A percentile compares a stretch with the other conserved stretches of the same genome.
phyloP scores from a whole-genome alignment of 2,888 invertebrate species.

The Caenorhabditis uteleia region DNA sequence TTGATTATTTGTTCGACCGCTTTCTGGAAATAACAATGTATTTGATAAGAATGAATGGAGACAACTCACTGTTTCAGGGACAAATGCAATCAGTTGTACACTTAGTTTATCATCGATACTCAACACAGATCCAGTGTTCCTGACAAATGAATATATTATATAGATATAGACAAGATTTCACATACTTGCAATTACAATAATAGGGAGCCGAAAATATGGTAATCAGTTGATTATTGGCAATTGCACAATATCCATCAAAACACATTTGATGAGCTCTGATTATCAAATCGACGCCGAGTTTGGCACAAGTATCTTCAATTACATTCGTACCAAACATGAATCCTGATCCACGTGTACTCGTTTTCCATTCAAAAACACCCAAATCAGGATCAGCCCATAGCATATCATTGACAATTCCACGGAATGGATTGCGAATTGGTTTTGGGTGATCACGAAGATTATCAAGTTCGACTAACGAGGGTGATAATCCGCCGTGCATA shows the following conservation, averaged over 20 bases:
- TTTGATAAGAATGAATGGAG: not conserved
- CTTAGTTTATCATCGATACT: slow-evolving; percentile 33
- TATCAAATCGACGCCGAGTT: slow-evolving; percentile 48
- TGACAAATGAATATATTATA: not conserved
- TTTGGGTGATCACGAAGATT: slow-evolving; percentile 31
- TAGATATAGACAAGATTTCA: not conserved
- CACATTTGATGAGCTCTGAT: slow-evolving; percentile 54
- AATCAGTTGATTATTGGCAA: slow-evolving; percentile 40
- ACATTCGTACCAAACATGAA: slow-evolving; percentile 49
- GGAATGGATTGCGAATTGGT: slow-evolving; percentile 40
- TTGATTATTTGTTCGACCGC: slow-evolving; percentile 16
- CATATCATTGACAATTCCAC: slow-evolving; percentile 58
- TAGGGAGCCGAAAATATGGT: slow-evolving; percentile 55
- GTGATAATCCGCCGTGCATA: slow-evolving; percentile 59
- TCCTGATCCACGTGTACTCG: slow-evolving; percentile 54
- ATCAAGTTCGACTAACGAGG: slow-evolving; percentile 43
- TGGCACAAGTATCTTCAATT: slow-evolving; percentile 41
- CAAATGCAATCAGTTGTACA: slow-evolving; percentile 46
- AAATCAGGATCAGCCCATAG: slow-evolving; percentile 55
- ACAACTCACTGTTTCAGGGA: slow-evolving; percentile 40
- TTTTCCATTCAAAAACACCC: slow-evolving; percentile 47
- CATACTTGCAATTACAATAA: slow-evolving; percentile 49
- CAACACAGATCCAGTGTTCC: slow-evolving; percentile 49
- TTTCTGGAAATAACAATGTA: not conserved
- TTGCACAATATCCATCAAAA: slow-evolving; percentile 54